These are phyloP conservation scores for Cygnus buccinator DNA, from an alignment of 2,113 vertebrate genomes.

Conservation along the genomic window DNA sequence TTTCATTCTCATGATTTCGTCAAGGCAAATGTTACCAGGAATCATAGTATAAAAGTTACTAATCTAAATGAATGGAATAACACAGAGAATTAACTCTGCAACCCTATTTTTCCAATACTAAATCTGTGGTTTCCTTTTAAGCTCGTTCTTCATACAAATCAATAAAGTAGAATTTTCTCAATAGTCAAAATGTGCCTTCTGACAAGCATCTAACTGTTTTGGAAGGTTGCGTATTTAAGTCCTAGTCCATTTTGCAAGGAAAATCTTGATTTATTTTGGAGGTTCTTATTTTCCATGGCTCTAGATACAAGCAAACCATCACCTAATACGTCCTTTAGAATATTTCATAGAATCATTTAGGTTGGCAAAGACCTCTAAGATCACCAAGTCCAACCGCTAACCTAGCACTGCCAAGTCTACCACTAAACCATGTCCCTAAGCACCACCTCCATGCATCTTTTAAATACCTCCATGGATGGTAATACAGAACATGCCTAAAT, in stretches of 20 bases:
- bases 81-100: not conserved
- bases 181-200: not conserved
- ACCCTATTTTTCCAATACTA: not conserved
- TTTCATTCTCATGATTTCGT: conserved; percentile 8
- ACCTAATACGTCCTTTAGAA: not conserved
- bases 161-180: not conserved
- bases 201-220: not conserved
- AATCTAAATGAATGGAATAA: not conserved
- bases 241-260: not conserved
- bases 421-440: too few relatives aligned
- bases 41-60: not conserved
- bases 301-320: not conserved
- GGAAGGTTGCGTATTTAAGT: not conserved
- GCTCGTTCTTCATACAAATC: not conserved
- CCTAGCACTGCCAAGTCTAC: too few relatives aligned
- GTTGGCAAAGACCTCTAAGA: too few relatives aligned
- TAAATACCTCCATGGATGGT: too few relatives aligned
- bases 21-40: not conserved
- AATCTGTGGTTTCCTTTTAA: not conserved
- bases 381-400: too few relatives aligned
- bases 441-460: too few relatives aligned
- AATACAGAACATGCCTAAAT: not conserved
- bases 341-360: not conserved
- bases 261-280: not conserved
- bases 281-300: not conserved